Conservation (phyloP, 2,888 invertebrate species). For the Drosophila kanekoi region DNA sequence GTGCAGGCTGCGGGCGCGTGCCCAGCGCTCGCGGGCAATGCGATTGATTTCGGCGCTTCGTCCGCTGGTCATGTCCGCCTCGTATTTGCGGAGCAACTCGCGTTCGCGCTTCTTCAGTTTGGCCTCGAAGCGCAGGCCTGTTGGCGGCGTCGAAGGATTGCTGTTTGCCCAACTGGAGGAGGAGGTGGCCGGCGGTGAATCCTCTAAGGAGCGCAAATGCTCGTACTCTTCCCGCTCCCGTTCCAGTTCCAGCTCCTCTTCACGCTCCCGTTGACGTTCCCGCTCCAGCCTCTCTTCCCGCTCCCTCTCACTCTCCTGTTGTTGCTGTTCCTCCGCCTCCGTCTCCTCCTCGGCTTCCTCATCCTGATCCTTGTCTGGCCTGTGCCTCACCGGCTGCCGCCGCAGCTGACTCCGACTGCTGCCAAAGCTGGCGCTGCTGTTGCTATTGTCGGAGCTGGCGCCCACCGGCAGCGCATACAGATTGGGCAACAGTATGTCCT, state of each 20-base stretch:
- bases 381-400: neutral
- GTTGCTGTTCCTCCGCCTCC: neutral
- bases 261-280: neutral
- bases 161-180: neutral
- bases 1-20: neutral
- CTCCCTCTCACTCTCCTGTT: neutral
- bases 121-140: neutral
- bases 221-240: slow-evolving; percentile 34
- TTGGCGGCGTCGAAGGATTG: neutral
- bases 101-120: slow-evolving; percentile 13
- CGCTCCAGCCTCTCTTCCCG: neutral
- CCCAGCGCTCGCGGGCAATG: slow-evolving; percentile 6
- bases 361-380: neutral
- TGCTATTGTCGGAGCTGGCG: slow-evolving; percentile 22
- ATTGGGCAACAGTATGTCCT: slow-evolving; percentile 65
- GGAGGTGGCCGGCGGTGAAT: no score
- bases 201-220: neutral
- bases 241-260: neutral
- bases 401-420: slow-evolving; percentile 6
- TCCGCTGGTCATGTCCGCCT: slow-evolving; percentile 1
- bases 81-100: slow-evolving; percentile 6
- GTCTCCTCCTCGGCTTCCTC: neutral
- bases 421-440: neutral
- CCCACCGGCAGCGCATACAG: slow-evolving; percentile 32
- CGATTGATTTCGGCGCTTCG: slow-evolving; percentile 7